Conservation (phyloP, 2,888 invertebrate species). For the Falcaria lacertinaria region DNA sequence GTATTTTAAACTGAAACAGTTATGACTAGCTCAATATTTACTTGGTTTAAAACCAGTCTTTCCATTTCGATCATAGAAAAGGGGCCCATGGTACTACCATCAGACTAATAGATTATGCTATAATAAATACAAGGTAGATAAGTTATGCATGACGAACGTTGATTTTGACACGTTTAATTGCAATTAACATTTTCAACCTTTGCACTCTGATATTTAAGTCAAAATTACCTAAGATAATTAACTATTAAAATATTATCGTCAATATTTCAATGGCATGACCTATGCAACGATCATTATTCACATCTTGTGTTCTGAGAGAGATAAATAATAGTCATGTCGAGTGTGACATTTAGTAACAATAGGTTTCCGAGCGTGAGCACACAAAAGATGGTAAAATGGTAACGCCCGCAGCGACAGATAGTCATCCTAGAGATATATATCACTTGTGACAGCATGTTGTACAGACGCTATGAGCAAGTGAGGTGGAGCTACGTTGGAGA, state of each 20-base stretch:
- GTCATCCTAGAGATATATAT: not conserved
- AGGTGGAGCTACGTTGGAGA: too few relatives aligned
- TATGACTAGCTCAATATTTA: too few relatives aligned
- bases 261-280: not conserved
- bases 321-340: not conserved
- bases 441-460: too few relatives aligned
- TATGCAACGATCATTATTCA: not conserved
- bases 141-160: too few relatives aligned
- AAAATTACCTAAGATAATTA: constrained; percentile 1
- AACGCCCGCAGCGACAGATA: not conserved
- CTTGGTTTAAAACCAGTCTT: too few relatives aligned
- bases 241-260: not conserved
- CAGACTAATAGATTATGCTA: too few relatives aligned
- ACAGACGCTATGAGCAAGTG: too few relatives aligned
- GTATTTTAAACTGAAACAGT: too few relatives aligned
- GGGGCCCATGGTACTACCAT: too few relatives aligned
- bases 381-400: not conserved
- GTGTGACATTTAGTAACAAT: not conserved
- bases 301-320: not conserved
- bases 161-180: not conserved
- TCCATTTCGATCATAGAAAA: too few relatives aligned
- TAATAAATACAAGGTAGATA: too few relatives aligned
- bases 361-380: not conserved
- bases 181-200: not conserved
- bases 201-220: not conserved